Evolutionary conservation across 2,888 invertebrate species (phyloP).

Genomic region (Plemyria rubiginata): DNA sequence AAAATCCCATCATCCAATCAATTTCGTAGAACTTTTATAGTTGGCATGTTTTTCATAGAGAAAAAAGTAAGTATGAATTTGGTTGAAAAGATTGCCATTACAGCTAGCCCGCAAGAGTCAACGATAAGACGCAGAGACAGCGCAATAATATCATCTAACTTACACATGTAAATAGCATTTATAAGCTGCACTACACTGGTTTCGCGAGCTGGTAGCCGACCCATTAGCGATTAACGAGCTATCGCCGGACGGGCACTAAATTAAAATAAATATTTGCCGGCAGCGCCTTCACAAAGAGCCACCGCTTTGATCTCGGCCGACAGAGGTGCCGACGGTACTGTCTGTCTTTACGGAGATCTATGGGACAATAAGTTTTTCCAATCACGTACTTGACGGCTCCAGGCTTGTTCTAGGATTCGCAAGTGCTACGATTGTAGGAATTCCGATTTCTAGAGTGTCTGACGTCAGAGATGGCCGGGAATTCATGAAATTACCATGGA

Average conservation of each 20-base stretch:
- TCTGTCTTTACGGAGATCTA: slow-evolving; percentile 28
- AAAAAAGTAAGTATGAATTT: too few species aligned
- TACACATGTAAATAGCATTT: slow-evolving; percentile 45
- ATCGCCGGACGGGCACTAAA: slow-evolving; percentile 78
- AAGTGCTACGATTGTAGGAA: neutral
- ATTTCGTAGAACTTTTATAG: too few species aligned
- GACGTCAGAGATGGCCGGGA: slow-evolving; percentile 3
- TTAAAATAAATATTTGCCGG: slow-evolving; percentile 84
- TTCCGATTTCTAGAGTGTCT: neutral
- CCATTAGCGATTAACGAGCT: slow-evolving; percentile 83
- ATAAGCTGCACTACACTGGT: slow-evolving; percentile 41
- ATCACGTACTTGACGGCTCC: slow-evolving; percentile 24
- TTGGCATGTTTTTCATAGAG: too few species aligned
- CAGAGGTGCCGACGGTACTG: slow-evolving; percentile 75
- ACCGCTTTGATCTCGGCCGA: slow-evolving; percentile 76
- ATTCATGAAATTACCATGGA: neutral
- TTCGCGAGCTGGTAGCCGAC: slow-evolving; percentile 64
- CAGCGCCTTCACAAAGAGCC: slow-evolving; percentile 71
- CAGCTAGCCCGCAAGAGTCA: neutral
- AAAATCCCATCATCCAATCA: too few species aligned
- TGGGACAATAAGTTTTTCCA: slow-evolving; percentile 31
- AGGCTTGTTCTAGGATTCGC: slow-evolving; percentile 13
- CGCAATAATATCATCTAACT: slow-evolving; percentile 1
- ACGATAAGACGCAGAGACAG: neutral
- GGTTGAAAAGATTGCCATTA: neutral